Evolutionary conservation across 2,113 vertebrate genomes (phyloP).

Genomic region (Nipponia nippon): DNA sequence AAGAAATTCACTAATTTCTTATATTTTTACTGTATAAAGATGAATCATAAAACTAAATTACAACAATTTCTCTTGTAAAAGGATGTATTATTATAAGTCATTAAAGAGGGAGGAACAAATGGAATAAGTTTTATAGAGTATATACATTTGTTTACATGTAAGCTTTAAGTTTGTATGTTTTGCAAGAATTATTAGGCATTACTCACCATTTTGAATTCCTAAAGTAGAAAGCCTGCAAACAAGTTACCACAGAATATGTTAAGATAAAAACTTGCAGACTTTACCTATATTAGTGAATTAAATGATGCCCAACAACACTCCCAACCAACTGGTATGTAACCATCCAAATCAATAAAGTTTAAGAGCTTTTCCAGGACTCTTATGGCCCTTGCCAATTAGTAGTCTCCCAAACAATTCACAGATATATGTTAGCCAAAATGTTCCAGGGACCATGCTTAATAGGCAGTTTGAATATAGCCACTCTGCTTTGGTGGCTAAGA

Average conservation of each 20-base stretch:
- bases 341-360: not conserved
- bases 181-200: not conserved
- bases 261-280: not conserved
- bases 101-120: not conserved
- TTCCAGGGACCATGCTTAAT: not conserved
- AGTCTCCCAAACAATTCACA: not conserved
- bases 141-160: not conserved
- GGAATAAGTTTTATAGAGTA: not conserved
- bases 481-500: not conserved
- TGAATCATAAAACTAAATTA: not conserved
- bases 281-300: not conserved
- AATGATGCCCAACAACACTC: not conserved
- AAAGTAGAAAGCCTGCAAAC: not conserved
- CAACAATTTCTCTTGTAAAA: not conserved
- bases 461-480: not conserved
- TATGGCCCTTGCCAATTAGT: not conserved
- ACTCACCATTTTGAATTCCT: not conserved
- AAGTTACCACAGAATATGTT: not conserved
- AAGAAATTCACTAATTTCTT: not conserved
- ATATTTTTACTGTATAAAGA: not conserved
- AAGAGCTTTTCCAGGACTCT: not conserved
- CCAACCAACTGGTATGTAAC: not conserved
- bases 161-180: not conserved
- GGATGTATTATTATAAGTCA: not conserved
- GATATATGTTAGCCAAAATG: not conserved